These are phyloP conservation scores for Lysiphlebus fabarum DNA, from an alignment of 1,140 invertebrate species.

Conservation along the genomic window DNA sequence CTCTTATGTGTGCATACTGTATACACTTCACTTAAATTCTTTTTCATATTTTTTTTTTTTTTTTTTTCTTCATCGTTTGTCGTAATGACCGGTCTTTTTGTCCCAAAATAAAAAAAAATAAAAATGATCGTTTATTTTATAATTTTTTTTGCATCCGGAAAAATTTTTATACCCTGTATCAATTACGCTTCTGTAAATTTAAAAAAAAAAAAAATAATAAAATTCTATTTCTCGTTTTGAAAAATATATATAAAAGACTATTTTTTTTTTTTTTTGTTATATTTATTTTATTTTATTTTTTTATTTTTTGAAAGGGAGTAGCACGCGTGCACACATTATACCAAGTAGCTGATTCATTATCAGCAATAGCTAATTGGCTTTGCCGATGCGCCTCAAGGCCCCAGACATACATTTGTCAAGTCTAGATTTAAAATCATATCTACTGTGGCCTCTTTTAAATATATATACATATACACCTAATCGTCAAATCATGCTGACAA, in stretches of 20 bases:
- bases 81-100: conserved; percentile 9
- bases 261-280: conserved; percentile 18
- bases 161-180: no score
- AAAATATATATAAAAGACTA: background rate
- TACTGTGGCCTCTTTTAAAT: no score
- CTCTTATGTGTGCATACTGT: conserved; percentile 12
- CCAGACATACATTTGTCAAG: conserved; percentile 26
- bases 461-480: no score
- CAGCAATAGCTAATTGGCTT: conserved; percentile 44
- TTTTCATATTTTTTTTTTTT: conserved; percentile 6
- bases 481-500: no score
- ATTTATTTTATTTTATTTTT: conserved; percentile 10
- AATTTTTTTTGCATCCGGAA: no score
- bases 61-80: conserved; percentile 1
- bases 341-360: conserved; percentile 32
- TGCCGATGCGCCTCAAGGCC: conserved; percentile 20
- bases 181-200: no score
- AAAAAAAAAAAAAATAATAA: no score
- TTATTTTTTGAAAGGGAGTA: background rate
- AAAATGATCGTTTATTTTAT: no score
- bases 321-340: no score
- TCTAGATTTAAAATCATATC: no score
- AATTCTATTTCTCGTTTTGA: no score
- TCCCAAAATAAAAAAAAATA: background rate
- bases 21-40: conserved; percentile 13